Evolutionary conservation across 2,113 vertebrate genomes (phyloP), one percentile per base, ranked within the genome.

Genomic region (Talpa occidentalis): DNA sequence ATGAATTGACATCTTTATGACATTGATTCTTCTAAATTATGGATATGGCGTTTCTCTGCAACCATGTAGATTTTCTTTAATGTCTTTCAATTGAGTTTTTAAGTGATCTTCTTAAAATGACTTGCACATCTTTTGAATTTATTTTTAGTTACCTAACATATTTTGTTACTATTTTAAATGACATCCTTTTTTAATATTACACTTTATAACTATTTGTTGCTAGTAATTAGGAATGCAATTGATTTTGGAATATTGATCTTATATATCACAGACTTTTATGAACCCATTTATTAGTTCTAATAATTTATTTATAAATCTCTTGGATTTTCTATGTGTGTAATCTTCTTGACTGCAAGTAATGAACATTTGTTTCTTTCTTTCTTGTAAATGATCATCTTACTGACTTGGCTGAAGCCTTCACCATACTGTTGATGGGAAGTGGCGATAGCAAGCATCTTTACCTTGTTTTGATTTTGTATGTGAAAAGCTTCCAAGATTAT

Each of bases 271-370:
- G 47, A 77, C 1, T 14, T 79, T 95, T 74, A n/a, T 86, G 15
- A 87, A 78, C 7, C 52, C 26, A 59, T 93, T 76, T 35, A 84
- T 80, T 92, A 92, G 85, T 62, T 86, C 5, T 90, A 62, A 54
- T 72, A 62, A n/a, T 80, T 87, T 30, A 86, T 77, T 87, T 42
- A 90, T 44, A 83, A 40, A 73, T 93, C 3, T 28, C 73, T 87
- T 93, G 28, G 16, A 56, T 88, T 62, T 89, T 80, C 8, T 86
- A 35, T 56, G 35, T 82, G 9, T 78, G 5, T 4, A 82, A 35
- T 84, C 3, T 73, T 73, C 54, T 83, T 94, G 35, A 83, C 16
- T 88, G 10, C 30, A 87, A 62, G 28, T 88, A 87, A 82, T 26
- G 14, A 93, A 79, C 16, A 22, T 44, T 70, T 59, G 0, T 49